phyloP scores from a whole-genome alignment of 2,113 vertebrate species.

The Mohoua ochrocephala region DNA sequence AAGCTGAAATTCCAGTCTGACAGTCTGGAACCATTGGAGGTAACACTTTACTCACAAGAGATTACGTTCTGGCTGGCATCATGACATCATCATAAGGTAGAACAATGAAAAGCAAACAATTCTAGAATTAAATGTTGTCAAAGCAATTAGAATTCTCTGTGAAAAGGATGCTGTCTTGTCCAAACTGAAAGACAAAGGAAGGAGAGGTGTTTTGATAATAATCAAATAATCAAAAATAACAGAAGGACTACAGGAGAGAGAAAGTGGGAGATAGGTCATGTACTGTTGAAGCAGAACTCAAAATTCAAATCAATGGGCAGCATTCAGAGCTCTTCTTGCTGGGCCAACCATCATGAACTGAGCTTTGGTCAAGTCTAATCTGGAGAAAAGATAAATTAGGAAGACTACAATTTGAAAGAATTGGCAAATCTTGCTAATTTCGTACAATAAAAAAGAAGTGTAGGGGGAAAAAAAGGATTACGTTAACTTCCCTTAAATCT shows the following conservation, averaged over 20 bases:
- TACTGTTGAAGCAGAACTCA: background rate
- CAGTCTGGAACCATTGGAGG: background rate
- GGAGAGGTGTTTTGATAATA: background rate
- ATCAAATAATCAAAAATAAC: background rate
- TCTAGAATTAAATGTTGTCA: background rate
- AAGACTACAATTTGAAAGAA: background rate
- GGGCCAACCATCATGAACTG: background rate
- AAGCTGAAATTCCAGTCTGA: background rate
- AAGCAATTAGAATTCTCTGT: background rate
- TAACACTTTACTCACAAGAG: background rate
- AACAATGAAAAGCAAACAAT: background rate
- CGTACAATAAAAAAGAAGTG: background rate
- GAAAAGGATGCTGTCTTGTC: background rate
- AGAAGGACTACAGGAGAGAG: background rate
- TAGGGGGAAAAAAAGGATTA: accelerated
- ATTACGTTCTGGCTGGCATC: background rate
- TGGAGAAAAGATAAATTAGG: background rate
- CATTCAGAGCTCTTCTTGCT: background rate
- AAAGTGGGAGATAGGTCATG: background rate
- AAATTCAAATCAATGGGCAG: background rate
- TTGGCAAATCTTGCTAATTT: background rate
- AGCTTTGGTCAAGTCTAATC: background rate
- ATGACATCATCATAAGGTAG: background rate
- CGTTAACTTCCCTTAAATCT: background rate
- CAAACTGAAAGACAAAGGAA: background rate